Evolutionary conservation across 2,888 invertebrate genomes (phyloP), one percentile per base, ranked within the genome.

Genomic region (Polyploca ridens): DNA sequence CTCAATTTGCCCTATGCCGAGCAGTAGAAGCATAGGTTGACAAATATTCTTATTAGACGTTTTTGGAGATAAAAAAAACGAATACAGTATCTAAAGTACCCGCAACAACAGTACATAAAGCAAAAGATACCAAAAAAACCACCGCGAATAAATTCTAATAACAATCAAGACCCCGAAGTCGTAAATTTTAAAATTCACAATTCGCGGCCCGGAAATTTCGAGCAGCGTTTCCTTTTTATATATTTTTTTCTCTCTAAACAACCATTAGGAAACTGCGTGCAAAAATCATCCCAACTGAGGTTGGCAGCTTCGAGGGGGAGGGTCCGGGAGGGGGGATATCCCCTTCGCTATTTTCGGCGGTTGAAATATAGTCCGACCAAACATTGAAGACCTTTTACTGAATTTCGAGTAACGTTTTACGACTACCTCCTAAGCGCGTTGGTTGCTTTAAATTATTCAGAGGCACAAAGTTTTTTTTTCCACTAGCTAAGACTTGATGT

Each of bases 381-480:
- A 87, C 89, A 88, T 89, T 90, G 89, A 91, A 93, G 93, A 90
- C 91, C 93, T 90, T 91, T 91, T 92, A 89, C 91, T 83, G 89
- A 91, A 91, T 90, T 92, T 87, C 85, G 82, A 89, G 90, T 90
- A 89, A 79, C 88, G 85, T 89, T 93, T 93, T 93, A 92, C 90
- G 91, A 86, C 82, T 83, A 77, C 76, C 87, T 88, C 84, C 88
- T 91, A 88, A 92, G 89, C 88, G 85, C 78, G 87, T 83, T 74
- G 85, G 87, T 83, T 78, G 85, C 80, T 85, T 38, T 93, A 88
- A 92, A 93, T 92, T 88, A 93, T 94, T 93, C 89, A 92, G 76
- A 71, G 58, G 64, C 64, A 68, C 71, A 71, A 83, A 85, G 78
- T 84, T 87, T 90, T 85, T 77, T n/a, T 70, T 67, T 58, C 68